Evolutionary conservation across 2,113 vertebrate species (phyloP).

Genomic region (Epinephelus moara): DNA sequence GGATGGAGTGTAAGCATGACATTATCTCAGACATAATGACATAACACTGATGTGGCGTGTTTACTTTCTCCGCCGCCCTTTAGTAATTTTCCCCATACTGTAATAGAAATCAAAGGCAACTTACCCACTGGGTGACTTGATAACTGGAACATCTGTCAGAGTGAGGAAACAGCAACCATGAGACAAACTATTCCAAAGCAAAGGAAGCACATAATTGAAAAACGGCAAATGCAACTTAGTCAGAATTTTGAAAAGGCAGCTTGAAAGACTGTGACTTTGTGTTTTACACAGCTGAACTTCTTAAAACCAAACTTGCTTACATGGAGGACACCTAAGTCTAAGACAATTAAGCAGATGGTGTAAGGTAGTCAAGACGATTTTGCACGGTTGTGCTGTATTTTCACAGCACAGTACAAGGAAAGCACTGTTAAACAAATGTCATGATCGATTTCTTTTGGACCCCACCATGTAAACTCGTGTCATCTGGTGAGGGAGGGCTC

Average conservation of each 20-base stretch:
- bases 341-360: not conserved
- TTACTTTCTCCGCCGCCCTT: constrained; percentile 31
- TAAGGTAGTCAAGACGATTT: not conserved
- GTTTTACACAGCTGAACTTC: not conserved
- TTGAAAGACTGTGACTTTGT: not conserved
- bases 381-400: not conserved
- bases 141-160: constrained; percentile 77
- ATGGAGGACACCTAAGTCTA: not conserved
- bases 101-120: constrained; percentile 62
- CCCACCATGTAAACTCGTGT: constrained; percentile 40
- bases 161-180: constrained; percentile 49
- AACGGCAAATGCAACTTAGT: not conserved
- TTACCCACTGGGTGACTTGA: constrained; percentile 75
- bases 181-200: constrained; percentile 43
- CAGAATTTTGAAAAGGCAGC: not conserved
- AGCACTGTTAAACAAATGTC: constrained; percentile 34
- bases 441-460: constrained; percentile 27
- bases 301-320: not conserved
- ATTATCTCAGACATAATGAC: constrained; percentile 50
- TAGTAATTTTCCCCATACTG: constrained; percentile 19
- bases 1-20: constrained; percentile 38
- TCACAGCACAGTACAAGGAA: constrained; percentile 13
- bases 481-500: constrained; percentile 39
- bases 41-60: constrained; percentile 36
- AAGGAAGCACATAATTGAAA: not conserved